A percentile compares a stretch with the other conserved stretches of the same genome.
phyloP scores from a whole-genome alignment of 2,113 vertebrate genomes.

The Corythornis vintsioides region DNA sequence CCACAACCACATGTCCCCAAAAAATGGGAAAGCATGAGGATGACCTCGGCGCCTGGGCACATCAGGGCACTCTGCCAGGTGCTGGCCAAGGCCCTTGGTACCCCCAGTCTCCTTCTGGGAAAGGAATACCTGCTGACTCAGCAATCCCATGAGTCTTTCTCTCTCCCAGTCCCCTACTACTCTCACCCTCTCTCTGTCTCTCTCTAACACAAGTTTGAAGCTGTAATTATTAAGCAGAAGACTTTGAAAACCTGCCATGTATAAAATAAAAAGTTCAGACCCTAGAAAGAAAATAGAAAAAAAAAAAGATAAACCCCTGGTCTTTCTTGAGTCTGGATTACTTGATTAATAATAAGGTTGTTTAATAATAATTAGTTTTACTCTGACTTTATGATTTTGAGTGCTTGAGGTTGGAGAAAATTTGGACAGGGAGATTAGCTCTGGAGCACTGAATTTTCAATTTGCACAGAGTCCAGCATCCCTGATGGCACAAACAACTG shows the following conservation, averaged over 20 bases:
- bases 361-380: not conserved
- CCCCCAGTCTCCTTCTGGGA: not conserved
- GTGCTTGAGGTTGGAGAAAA: not conserved
- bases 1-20: not conserved
- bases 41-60: not conserved
- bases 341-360: not conserved
- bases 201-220: not conserved
- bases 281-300: not conserved
- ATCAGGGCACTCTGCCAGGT: rapidly evolving
- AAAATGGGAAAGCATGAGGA: not conserved
- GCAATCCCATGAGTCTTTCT: not conserved
- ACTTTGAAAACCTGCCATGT: not conserved
- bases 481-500: not conserved
- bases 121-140: not conserved
- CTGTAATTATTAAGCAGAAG: not conserved
- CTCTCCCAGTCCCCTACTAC: too few species aligned
- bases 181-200: not conserved
- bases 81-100: not conserved
- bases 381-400: not conserved
- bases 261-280: not conserved
- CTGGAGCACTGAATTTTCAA: not conserved
- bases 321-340: not conserved
- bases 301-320: not conserved
- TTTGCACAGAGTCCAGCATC: not conserved
- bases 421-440: not conserved